Conservation (phyloP, 1,140 invertebrate species). For the Ceratosolen fusciceps region DNA sequence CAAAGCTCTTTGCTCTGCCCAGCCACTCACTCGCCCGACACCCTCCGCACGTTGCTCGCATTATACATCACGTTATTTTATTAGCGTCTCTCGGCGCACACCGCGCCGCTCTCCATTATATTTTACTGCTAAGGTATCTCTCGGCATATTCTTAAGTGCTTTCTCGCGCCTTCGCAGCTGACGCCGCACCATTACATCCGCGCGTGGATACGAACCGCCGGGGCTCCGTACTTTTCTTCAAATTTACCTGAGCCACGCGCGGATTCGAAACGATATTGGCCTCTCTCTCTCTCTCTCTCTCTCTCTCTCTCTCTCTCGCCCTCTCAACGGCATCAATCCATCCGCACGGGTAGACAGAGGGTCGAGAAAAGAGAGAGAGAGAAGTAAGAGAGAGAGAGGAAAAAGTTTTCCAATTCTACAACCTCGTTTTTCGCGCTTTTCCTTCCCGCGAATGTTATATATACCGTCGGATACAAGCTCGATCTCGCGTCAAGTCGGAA, state of each 20-base stretch:
- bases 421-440: conserved; percentile 22
- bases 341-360: too few species aligned
- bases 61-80: conserved; percentile 31
- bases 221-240: background rate
- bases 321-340: background rate
- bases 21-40: background rate
- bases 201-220: background rate
- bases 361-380: background rate
- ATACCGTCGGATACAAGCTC: background rate
- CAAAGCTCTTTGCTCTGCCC: background rate
- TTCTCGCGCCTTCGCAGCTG: background rate
- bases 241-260: conserved; percentile 9
- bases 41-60: background rate
- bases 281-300: too few species aligned
- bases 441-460: background rate
- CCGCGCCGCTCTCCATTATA: background rate
- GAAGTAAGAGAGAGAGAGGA: background rate
- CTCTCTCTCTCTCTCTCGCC: too few species aligned
- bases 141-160: conserved; percentile 39
- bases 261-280: conserved; percentile 27
- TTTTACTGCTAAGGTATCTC: background rate
- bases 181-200: background rate
- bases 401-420: conserved; percentile 43
- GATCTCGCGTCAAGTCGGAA: conserved; percentile 16
- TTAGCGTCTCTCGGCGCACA: conserved; percentile 4